Evolutionary conservation across 2,797 vertebrate species (phyloP), one percentile per base, ranked within the genome.

Genomic region (Rallus crepitans): DNA sequence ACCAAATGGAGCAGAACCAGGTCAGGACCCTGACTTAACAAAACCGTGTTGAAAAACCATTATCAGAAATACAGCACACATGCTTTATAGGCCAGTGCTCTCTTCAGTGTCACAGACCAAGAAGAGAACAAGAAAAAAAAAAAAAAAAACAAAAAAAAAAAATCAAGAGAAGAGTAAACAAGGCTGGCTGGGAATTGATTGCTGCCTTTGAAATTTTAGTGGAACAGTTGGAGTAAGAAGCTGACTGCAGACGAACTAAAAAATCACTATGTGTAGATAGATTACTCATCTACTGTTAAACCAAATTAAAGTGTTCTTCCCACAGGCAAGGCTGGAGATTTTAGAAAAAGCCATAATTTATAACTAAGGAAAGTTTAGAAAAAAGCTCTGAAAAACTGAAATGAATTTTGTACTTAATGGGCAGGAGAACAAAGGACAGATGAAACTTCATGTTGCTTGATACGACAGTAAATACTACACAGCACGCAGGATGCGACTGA

Each of bases 221-320:
- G 68, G 73, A 97, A 97, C 91, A 92, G 90, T 91, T 94, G 82
- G 91, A 94, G n/a, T 75, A 90, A 96, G 92, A 96, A 71, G 60
- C 82, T 83, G 80, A 94, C 86, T 96, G 81, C n/a, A 70, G 84
- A 80, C 89, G 85, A 94, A 96, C 79, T 92, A 82, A 90, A 89
- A 94, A 96, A 92, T 93, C 96, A 81, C 69, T 90, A 68, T 39
- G 55, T 87, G 75, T 76, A 94, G 82, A 73, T 90, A 90, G 76
- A 95, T 97, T 96, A 97, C 57, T 95, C 94, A 96, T 95, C 90
- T 92, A 89, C 83, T 87, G 79, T 79, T 96, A 92, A 94, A 93
- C 35, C 83, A 97, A 96, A 93, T 96, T 94, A 86, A 95, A 96
- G 85, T 52, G 79, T 77, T 88, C 86, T 96, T 94, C 88, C 95